Percentiles rank a stretch among this genome's conserved stretches.
Conservation (phyloP, 2,888 invertebrate genomes). For the Agriopis marginaria region DNA sequence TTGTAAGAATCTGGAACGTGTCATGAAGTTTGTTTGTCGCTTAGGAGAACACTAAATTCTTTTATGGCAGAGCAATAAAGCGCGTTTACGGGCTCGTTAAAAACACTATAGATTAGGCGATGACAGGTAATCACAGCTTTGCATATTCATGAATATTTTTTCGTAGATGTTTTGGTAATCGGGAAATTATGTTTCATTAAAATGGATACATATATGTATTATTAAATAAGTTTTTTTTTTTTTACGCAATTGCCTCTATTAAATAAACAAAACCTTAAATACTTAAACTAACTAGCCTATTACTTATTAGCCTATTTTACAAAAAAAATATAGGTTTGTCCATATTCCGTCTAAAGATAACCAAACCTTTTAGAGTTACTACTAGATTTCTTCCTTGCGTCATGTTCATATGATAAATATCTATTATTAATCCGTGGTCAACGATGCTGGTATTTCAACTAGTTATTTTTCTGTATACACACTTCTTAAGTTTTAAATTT, state of each 20-base stretch:
- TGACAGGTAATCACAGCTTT: constrained; percentile 57
- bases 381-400: no score
- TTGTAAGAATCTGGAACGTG: constrained; percentile 18
- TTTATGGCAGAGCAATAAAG: constrained; percentile 63
- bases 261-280: background rate
- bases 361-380: no score
- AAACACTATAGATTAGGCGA: constrained; percentile 58
- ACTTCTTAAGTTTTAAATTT: no score
- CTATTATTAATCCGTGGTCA: no score
- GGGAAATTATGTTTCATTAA: constrained; percentile 1
- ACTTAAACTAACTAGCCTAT: background rate
- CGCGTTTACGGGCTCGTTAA: constrained; percentile 65
- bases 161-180: constrained; percentile 1
- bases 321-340: no score
- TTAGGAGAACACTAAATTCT: constrained; percentile 60
- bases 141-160: constrained; percentile 47
- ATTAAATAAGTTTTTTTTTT: no score
- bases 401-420: no score
- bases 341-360: no score
- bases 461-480: no score
- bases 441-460: no score
- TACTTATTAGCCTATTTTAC: no score
- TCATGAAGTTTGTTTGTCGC: constrained; percentile 57
- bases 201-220: background rate
- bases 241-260: no score